Evolutionary conservation across 2,797 vertebrate species (phyloP), one percentile per base, ranked within the genome.

Genomic region (Sebastes steindachneri): DNA sequence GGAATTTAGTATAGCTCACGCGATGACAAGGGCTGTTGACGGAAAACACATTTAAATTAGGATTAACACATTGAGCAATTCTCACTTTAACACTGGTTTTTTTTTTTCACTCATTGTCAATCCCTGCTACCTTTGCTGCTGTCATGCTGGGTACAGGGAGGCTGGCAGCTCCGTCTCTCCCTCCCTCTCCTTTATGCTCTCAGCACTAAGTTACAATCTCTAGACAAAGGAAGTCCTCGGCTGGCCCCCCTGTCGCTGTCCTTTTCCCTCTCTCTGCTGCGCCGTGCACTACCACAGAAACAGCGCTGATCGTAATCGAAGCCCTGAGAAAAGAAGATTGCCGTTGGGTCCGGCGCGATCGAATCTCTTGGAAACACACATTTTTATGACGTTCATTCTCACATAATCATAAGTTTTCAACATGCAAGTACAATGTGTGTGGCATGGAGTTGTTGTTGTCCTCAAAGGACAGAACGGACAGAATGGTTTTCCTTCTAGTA

Each of bases 211-310:
- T 93, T 89, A 85, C 90, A 94, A 86, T 91, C 81, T 86, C 58
- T 68, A 89, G 85, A 94, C 94, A 93, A 93, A 93, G 92, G 88
- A 92, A 90, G 90, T 86, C 86, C 76, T 85, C 59, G 25, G 60
- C 80, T 79, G 85, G 74, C 86, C 85, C 55, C 45, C 75, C 37
- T n/a, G 59, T 81, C 71, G 69, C 75, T 67, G 78, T 71, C 66
- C 69, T 73, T 77, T 80, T 70, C 51, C 75, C 57, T 79, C 80
- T 79, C 80, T 45, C 54, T 35, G 81, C 25, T 64, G 60, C 12
- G 10, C 71, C 58, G 9, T 31, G 72, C 58, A 68, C 77, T 75
- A 59, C 79, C 75, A 79, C 60, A 83, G 75, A 71, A 79, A 78
- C 63, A 6, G 35, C 26, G 9, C 73, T 70, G 55, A 79, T 70